Conservation (phyloP, 2,797 vertebrate species). For the Cossypha polioptera region DNA sequence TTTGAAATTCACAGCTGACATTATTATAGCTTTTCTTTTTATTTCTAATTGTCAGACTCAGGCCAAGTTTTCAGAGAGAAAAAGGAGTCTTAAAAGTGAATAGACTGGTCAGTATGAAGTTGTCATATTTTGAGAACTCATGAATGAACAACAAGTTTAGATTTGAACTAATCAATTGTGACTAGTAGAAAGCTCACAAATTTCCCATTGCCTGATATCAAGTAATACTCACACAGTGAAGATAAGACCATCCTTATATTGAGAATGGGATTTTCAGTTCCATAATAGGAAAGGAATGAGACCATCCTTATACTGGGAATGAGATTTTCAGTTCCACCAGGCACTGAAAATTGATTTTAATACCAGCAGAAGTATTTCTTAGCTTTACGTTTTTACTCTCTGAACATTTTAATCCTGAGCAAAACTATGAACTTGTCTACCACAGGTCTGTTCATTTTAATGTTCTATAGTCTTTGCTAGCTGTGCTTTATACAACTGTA, state of each 20-base stretch:
- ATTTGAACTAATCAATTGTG: neutral
- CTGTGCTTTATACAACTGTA: neutral
- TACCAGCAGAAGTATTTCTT: neutral
- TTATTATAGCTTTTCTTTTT: neutral
- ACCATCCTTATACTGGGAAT: neutral
- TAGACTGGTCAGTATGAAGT: neutral
- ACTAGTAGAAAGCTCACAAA: neutral
- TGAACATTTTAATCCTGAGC: neutral
- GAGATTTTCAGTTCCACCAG: neutral
- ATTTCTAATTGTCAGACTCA: neutral
- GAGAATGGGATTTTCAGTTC: neutral
- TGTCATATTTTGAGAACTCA: neutral
- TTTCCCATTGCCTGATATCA: neutral
- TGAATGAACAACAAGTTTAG: neutral
- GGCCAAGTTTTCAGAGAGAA: neutral
- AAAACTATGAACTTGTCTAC: neutral
- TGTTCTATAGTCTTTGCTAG: neutral
- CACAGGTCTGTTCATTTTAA: neutral
- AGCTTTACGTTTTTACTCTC: neutral
- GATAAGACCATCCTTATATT: neutral
- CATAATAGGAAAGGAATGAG: too few species aligned
- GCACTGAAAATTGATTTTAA: neutral
- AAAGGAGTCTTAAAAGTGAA: neutral
- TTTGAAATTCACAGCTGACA: neutral
- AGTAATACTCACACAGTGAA: neutral